Evolutionary conservation across 2,113 vertebrate species (phyloP).

Genomic region (Rhizomys pruinosus): DNA sequence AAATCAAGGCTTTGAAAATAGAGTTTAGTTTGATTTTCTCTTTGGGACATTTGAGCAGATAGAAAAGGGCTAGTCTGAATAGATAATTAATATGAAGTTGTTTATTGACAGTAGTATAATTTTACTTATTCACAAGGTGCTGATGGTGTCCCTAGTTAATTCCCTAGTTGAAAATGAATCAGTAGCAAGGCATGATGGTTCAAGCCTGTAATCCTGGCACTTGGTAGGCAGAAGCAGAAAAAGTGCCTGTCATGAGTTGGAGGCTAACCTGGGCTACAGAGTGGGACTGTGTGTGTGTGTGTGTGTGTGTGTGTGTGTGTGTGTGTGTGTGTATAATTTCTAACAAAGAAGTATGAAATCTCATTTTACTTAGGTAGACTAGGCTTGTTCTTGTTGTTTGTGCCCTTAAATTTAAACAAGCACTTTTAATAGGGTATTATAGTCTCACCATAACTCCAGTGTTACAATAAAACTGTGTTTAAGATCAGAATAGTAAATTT

Average conservation of each 20-base stretch:
- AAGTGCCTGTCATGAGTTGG: not conserved
- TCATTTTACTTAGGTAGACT: not conserved
- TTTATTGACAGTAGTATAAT: not conserved
- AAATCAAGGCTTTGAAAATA: not conserved
- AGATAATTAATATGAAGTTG: not conserved
- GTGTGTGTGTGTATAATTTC: not conserved
- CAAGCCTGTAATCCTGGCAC: not conserved
- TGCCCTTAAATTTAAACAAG: conserved; percentile 19
- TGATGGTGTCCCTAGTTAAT: not conserved
- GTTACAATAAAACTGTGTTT: conserved; percentile 20
- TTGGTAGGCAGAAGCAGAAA: too few species aligned
- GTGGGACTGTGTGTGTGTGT: too few species aligned
- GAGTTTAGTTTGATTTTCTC: not conserved
- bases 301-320: too few species aligned
- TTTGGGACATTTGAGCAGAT: not conserved
- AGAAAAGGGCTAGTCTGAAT: not conserved
- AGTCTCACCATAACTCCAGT: not conserved
- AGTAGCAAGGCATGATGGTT: not conserved
- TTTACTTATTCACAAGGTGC: not conserved
- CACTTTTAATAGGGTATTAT: not conserved
- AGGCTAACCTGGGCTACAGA: not conserved
- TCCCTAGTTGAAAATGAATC: conserved; percentile 5
- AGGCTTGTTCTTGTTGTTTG: not conserved
- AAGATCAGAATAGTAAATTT: not conserved
- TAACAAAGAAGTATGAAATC: not conserved